Conservation (phyloP, 2,113 vertebrate genomes). For the Danionella cerebrum region DNA sequence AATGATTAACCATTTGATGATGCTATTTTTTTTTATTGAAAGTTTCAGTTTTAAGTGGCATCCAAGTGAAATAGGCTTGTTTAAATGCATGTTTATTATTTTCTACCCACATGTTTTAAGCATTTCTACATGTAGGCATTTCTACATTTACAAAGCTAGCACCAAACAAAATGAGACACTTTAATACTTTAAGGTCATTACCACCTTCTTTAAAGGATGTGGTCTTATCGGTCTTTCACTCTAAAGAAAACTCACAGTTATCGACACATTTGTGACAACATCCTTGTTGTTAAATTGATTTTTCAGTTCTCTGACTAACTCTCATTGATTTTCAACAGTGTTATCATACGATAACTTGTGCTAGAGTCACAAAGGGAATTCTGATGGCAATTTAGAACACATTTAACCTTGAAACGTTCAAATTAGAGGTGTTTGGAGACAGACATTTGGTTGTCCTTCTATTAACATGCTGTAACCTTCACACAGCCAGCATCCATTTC, state of each 20-base stretch:
- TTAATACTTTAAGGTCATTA: no score
- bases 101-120: no score
- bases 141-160: no score
- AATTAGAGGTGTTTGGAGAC: not conserved
- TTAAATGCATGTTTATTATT: no score
- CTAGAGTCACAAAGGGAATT: conserved; percentile 45
- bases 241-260: not conserved
- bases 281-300: conserved; percentile 40
- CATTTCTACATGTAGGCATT: no score
- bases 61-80: no score
- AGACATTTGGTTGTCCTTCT: conserved; percentile 1
- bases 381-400: conserved; percentile 47
- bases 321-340: conserved; percentile 51
- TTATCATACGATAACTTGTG: conserved; percentile 47
- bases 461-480: conserved; percentile 37
- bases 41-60: no score
- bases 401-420: conserved; percentile 41
- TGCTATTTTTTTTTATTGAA: no score
- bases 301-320: conserved; percentile 46
- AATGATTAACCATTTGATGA: no score
- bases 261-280: not conserved
- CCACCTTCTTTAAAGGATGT: no score
- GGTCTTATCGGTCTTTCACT: no score
- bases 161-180: no score
- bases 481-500: conserved; percentile 37